Percentiles rank a stretch among this genome's conserved stretches.
Evolutionary conservation across 2,797 vertebrate genomes (phyloP).

Genomic region (Crax fasciolata): DNA sequence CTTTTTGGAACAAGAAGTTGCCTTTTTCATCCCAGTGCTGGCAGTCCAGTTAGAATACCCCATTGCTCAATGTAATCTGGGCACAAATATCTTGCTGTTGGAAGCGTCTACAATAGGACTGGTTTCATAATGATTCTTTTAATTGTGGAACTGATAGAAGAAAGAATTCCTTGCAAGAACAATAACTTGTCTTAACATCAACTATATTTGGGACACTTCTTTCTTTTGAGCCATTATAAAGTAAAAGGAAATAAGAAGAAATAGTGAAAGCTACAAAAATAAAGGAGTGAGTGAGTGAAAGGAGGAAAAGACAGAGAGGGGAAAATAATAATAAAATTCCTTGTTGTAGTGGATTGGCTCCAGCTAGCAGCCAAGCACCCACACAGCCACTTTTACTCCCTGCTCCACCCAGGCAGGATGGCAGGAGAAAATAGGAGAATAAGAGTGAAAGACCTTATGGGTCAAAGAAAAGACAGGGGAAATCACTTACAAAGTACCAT

Average conservation of each 20-base stretch:
- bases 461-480: background rate
- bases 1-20: background rate
- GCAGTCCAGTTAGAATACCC: background rate
- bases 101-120: background rate
- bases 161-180: background rate
- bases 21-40: background rate
- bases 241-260: background rate
- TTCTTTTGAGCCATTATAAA: background rate
- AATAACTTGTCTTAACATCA: background rate
- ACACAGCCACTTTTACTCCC: background rate
- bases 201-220: background rate
- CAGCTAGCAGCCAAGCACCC: background rate
- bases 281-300: background rate
- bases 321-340: background rate
- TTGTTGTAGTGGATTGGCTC: background rate
- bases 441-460: background rate
- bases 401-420: fast-evolving
- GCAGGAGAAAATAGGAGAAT: background rate
- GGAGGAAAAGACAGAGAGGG: background rate
- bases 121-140: background rate
- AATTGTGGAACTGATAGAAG: background rate
- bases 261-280: background rate
- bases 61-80: background rate
- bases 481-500: background rate
- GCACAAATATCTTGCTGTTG: background rate